Base-by-base conservation (phyloP, 2,888 invertebrate species). In the Pilophorus perplexus region DNA sequence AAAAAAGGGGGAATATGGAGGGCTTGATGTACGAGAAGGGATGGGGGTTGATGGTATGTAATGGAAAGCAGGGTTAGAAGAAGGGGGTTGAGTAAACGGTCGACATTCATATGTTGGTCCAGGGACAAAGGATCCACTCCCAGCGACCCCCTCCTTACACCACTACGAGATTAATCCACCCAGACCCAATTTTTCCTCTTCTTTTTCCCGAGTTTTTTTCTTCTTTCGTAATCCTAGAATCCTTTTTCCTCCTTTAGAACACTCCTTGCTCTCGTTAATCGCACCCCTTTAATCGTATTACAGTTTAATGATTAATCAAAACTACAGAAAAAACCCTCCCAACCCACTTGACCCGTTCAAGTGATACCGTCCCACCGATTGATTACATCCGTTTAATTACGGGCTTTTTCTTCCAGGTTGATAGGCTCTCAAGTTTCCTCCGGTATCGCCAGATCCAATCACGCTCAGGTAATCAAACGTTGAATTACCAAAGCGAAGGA, bases 71-170 rank as follows among this genome's bases (percentile, higher is more conserved):
- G n/a, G n/a, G n/a, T n/a, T n/a, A n/a, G 33, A 33, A 33, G 33
- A 52, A 16, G 16, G 59, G 59, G 25, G 40, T 22, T 59, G 59
- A 59, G 59, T 59, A 59, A 59, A 59, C 59, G 22, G 23, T 20
- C 59, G 16, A 42, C 59, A 59, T 59, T 59, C 59, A 59, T 59
- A 59, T 59, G 59, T 59, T 59, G 59, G 42, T 42, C 59, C 37
- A 23, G 23, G 22, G 59, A 59, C 59, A 59, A 59, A 59, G 59
- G 22, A 42, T 42, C 59, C 27, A 59, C 59, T 59, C 42, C 42
- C 59, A 23, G 27, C 28, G 52, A 18, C 27, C 18, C 14, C 18
- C 33, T 28, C 18, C 27, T 52, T 50, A 8, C 27, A 4, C 25
- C 23, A 18, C 52, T 16, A 14, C 18, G 52, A 28, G 52, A 52